Conservation (phyloP, 2,113 vertebrate species). For the Pardalotus punctatus region DNA sequence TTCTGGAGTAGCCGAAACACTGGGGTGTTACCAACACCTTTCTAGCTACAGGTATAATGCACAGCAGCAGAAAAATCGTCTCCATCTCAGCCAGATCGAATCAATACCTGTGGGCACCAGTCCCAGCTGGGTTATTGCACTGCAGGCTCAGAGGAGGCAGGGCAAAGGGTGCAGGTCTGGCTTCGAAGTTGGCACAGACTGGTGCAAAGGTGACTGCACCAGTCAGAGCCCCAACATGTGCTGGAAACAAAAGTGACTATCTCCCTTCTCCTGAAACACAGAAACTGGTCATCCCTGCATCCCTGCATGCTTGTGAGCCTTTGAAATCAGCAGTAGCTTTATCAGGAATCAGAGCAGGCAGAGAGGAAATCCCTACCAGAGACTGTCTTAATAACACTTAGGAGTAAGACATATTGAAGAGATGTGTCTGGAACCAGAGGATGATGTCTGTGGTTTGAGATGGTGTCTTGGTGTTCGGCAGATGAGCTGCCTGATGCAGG, state of each 20-base stretch:
- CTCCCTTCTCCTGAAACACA: neutral
- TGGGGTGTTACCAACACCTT: neutral
- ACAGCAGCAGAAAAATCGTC: neutral
- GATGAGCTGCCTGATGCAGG: neutral
- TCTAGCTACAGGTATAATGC: neutral
- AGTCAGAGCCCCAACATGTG: accelerated
- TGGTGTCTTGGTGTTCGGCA: neutral
- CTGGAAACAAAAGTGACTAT: neutral
- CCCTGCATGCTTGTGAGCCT: neutral
- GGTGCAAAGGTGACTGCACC: accelerated
- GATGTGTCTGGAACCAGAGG: neutral
- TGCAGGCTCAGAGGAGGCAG: neutral
- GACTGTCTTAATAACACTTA: neutral
- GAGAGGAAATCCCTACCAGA: neutral
- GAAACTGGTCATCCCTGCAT: neutral
- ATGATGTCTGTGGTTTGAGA: neutral
- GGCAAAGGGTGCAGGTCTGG: neutral
- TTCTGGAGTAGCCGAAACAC: neutral
- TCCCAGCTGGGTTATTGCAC: neutral
- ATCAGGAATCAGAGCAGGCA: neutral
- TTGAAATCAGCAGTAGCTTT: neutral
- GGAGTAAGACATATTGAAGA: neutral
- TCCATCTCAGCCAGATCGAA: neutral
- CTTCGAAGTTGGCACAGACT: accelerated
- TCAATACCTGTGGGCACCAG: neutral